Percentiles rank a stretch among this genome's conserved stretches.
phyloP scores from a whole-genome alignment of 2,888 invertebrate species.

The Anoplius nigerrimus region DNA sequence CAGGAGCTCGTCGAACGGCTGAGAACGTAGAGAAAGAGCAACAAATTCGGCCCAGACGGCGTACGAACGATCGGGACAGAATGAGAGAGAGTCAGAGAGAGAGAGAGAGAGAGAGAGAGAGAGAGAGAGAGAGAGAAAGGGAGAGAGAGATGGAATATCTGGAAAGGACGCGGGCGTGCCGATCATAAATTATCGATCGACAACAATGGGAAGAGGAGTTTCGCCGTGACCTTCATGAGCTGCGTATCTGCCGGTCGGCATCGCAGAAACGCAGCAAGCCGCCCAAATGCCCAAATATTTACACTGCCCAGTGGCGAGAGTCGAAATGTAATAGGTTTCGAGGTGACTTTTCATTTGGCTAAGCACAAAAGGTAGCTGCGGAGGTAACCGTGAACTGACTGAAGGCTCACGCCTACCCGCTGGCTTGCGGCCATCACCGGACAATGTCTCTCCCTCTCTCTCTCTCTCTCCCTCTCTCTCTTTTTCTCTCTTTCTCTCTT shows the following conservation, averaged over 20 bases:
- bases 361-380: constrained; percentile 46
- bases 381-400: constrained; percentile 18
- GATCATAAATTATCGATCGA: constrained; percentile 58
- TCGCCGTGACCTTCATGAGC: constrained; percentile 4
- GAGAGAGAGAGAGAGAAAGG: constrained; percentile 19
- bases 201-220: constrained; percentile 54
- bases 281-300: constrained; percentile 57
- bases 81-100: not conserved
- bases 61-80: no score
- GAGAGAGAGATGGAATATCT: constrained; percentile 19
- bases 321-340: constrained; percentile 63
- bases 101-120: constrained; percentile 6
- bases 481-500: constrained; percentile 11
- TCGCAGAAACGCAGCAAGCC: constrained; percentile 22
- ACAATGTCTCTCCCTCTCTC: constrained; percentile 42
- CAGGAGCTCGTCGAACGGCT: constrained; percentile 9
- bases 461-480: constrained; percentile 22
- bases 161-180: constrained; percentile 39
- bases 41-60: no score
- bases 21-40: not conserved
- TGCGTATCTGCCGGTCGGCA: constrained; percentile 46
- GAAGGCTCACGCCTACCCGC: constrained; percentile 51
- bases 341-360: constrained; percentile 63
- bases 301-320: constrained; percentile 60
- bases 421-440: constrained; percentile 39